These are phyloP conservation scores for Dryas iulia DNA, from an alignment of 1,140 invertebrate genomes.

Conservation along the genomic window DNA sequence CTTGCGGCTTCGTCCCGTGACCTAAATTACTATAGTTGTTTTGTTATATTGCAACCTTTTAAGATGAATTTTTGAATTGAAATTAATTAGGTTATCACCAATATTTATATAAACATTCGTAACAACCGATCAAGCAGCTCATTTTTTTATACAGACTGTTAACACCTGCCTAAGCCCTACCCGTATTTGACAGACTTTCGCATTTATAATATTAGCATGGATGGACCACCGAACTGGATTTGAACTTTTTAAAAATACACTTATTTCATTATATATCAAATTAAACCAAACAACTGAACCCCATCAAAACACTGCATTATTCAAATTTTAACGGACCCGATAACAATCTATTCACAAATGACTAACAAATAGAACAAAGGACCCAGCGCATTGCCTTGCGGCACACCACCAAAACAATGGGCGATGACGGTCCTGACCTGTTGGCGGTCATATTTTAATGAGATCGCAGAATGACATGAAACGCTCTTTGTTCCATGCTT, in stretches of 20 bases:
- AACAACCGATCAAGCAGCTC: no score
- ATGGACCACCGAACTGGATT: background rate
- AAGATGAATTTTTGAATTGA: no score
- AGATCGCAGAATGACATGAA: conserved; percentile 16
- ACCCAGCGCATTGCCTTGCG: conserved; percentile 29
- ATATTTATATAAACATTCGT: no score
- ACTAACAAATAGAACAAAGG: conserved; percentile 33
- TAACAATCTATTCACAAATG: conserved; percentile 25
- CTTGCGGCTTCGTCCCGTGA: no score
- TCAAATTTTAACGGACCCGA: conserved; percentile 8
- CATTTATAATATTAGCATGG: background rate
- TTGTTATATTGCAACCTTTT: no score
- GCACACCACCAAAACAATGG: conserved; percentile 19
- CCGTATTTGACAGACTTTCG: background rate
- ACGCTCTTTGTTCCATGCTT: conserved; percentile 19
- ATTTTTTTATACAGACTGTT: no score
- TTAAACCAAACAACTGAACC: background rate
- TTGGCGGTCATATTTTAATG: conserved; percentile 25
- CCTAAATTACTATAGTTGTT: no score
- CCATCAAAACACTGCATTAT: background rate
- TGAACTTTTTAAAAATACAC: background rate
- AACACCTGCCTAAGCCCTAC: no score
- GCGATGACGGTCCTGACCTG: no score
- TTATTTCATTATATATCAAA: background rate
- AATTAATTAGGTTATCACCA: no score